Evolutionary conservation across 2,113 vertebrate species (phyloP), one percentile per base, ranked within the genome.

Genomic region (Dicaeum eximium): DNA sequence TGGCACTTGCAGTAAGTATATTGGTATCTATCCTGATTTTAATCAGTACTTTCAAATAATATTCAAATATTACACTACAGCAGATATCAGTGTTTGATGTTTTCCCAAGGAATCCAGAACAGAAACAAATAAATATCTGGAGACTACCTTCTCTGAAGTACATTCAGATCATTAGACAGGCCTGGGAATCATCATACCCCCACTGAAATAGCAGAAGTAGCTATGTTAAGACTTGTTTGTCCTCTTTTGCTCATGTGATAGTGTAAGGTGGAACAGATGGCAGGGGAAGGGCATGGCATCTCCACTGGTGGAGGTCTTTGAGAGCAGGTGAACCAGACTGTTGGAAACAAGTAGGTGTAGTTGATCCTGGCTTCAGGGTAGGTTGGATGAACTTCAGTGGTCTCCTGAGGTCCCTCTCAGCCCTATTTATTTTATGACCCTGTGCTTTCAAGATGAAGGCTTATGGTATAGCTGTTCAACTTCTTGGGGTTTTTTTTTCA

Each of bases 1-100:
- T 96, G 95, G 94, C 91, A 94, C 82, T 92, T 93, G 91, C 86
- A 93, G 88, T 94, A 91, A 89, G 64, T 92, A 75, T 94, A 87
- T 71, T 64, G 64, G 47, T 96, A 92, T 91, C 85, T 94, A 61
- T 88, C 60, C 79, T 91, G 90, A 54, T 72, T 89, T 81, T 95
- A 95, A 95, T 94, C 86, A 86, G 74, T 91, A 64, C 87, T 86
- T 93, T 91, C 65, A 86, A 79, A 94, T 65, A 79, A 44, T 65
- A 88, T 51, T 73, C 69, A 48, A 54, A 56, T 92, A 60, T 60
- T 96, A 71, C 44, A 79, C 33, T 62, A 42, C 56, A 69, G 70
- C 65, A 87, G 74, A 73, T 48, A 86, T 45, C 74, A 85, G 37
- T 84, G 62, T 90, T 94, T 95, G 80, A 83, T 88, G 83, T 94